Percentiles rank a stretch among this genome's conserved stretches.
phyloP scores from a whole-genome alignment of 2,113 vertebrate genomes.

The Oenanthe melanoleuca region DNA sequence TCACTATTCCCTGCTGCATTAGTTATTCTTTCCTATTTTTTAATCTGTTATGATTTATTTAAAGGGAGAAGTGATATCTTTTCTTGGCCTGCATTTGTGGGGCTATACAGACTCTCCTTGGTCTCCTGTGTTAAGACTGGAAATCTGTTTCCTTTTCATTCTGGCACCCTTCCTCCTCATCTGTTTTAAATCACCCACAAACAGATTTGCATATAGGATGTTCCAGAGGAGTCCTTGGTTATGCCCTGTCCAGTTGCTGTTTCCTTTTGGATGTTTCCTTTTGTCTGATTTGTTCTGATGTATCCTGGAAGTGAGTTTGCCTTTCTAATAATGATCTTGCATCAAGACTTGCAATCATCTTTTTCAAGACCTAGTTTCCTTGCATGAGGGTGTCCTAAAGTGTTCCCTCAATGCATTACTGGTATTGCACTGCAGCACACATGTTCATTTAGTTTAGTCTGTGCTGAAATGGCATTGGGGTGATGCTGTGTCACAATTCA shows the following conservation, averaged over 20 bases:
- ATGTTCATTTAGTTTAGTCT: neutral
- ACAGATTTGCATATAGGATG: neutral
- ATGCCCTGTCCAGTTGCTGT: neutral
- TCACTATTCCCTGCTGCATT: neutral
- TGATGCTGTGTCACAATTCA: neutral
- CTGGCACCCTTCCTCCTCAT: neutral
- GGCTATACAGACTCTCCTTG: neutral
- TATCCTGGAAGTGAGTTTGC: neutral
- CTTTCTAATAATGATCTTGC: neutral
- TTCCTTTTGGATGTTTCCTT: neutral
- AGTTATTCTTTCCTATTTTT: neutral
- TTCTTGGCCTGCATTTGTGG: neutral
- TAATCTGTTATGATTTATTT: neutral
- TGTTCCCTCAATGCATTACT: neutral
- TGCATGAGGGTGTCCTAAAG: neutral
- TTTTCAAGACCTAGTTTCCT: neutral
- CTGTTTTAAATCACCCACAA: conserved; percentile 32
- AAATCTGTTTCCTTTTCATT: conserved; percentile 27
- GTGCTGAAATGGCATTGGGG: neutral
- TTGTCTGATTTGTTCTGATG: neutral
- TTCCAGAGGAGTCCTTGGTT: neutral
- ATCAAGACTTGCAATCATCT: neutral
- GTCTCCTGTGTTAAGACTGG: neutral
- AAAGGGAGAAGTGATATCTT: neutral
- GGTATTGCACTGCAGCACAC: neutral